Conservation (phyloP, 2,113 vertebrate species). For the Conger conger region DNA sequence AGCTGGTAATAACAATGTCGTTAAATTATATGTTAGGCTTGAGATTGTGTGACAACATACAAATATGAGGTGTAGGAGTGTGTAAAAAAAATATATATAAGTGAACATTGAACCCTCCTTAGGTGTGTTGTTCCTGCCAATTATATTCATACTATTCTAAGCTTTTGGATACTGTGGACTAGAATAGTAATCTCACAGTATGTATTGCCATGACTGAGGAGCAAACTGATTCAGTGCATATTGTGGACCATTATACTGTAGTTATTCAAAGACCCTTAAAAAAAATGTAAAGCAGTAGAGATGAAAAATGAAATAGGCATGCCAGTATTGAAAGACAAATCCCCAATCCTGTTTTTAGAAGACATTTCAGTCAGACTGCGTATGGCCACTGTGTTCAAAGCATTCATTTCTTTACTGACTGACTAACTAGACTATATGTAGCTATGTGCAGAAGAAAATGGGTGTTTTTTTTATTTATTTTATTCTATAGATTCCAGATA, state of each 20-base stretch:
- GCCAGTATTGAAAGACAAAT: slow-evolving; percentile 38
- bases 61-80: background rate
- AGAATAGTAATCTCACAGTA: slow-evolving; percentile 51
- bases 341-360: slow-evolving; percentile 21
- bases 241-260: slow-evolving; percentile 25
- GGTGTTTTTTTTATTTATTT: background rate
- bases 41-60: background rate
- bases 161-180: slow-evolving; percentile 55
- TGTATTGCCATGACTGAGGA: slow-evolving; percentile 47
- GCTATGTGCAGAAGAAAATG: slow-evolving; percentile 9
- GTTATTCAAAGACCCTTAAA: slow-evolving; percentile 60
- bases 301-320: slow-evolving; percentile 62
- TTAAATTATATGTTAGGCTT: background rate
- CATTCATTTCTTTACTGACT: slow-evolving; percentile 34
- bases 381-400: slow-evolving; percentile 62
- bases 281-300: slow-evolving; percentile 62
- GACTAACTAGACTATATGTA: slow-evolving; percentile 19
- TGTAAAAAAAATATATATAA: too few relatives aligned
- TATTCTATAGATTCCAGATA: slow-evolving; percentile 45
- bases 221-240: slow-evolving; percentile 56
- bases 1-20: background rate
- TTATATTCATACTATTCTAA: slow-evolving; percentile 65
- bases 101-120: background rate
- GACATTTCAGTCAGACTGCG: slow-evolving; percentile 26
- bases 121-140: slow-evolving; percentile 42